Percentiles rank a stretch among this genome's conserved stretches.
phyloP scores from a whole-genome alignment of 1,140 invertebrate genomes.

The Drosophila sechellia region DNA sequence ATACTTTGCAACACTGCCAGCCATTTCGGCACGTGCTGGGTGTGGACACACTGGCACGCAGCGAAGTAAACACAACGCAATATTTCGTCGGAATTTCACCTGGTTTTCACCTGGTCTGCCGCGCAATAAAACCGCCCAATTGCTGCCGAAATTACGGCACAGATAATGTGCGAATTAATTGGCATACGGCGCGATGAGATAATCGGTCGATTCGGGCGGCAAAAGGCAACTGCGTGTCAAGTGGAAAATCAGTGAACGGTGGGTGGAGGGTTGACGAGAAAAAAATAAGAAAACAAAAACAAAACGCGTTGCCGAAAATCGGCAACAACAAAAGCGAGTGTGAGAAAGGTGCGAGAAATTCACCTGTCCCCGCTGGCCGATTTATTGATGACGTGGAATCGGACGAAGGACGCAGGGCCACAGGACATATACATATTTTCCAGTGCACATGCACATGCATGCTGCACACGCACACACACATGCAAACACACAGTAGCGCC shows the following conservation, averaged over 20 bases:
- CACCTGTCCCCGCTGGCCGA: slow-evolving; percentile 58
- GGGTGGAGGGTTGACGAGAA: slow-evolving; percentile 25
- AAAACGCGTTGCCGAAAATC: slow-evolving; percentile 3
- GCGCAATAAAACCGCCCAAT: slow-evolving; percentile 9
- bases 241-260: slow-evolving; percentile 16
- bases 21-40: slow-evolving; percentile 4
- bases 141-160: slow-evolving; percentile 6
- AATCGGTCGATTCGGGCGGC: not conserved
- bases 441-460: slow-evolving; percentile 62
- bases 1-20: slow-evolving; percentile 4
- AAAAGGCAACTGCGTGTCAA: slow-evolving; percentile 35
- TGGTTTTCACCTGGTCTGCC: slow-evolving; percentile 11
- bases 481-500: slow-evolving; percentile 2
- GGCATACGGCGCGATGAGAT: slow-evolving; percentile 7
- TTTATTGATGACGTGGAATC: slow-evolving; percentile 69
- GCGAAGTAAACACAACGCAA: slow-evolving; percentile 51
- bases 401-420: slow-evolving; percentile 42
- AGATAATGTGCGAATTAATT: not conserved
- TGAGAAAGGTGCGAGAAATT: slow-evolving; percentile 37
- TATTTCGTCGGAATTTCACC: slow-evolving; percentile 41
- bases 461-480: slow-evolving; percentile 25
- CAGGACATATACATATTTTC: slow-evolving; percentile 46
- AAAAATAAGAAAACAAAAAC: slow-evolving; percentile 7
- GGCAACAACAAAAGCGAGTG: slow-evolving; percentile 18
- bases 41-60: slow-evolving; percentile 22